Conservation (phyloP, 2,113 vertebrate species). For the Tachycineta bicolor region DNA sequence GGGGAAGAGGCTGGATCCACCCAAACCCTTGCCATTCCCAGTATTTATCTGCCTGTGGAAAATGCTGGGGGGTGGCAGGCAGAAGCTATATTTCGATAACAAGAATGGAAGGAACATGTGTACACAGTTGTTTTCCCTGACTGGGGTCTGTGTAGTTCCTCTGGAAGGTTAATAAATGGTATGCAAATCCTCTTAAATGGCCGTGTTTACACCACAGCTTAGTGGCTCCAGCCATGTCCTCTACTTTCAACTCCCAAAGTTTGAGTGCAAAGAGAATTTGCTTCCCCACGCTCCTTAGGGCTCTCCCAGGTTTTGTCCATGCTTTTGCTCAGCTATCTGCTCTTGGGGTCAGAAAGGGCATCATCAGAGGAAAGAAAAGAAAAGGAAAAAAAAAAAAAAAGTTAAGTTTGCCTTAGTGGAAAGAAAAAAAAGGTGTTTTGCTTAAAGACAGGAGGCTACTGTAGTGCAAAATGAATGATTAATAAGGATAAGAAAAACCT, state of each 20-base stretch:
- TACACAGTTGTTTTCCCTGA: slow-evolving; percentile 52
- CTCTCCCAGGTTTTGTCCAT: background rate
- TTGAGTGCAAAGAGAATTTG: slow-evolving; percentile 29
- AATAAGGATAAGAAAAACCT: slow-evolving; percentile 69
- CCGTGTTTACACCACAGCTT: slow-evolving; percentile 66
- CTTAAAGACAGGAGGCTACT: slow-evolving; percentile 46
- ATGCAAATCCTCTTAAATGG: slow-evolving; percentile 71
- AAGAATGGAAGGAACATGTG: slow-evolving; percentile 22
- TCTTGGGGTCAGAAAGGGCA: background rate
- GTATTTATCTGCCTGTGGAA: background rate
- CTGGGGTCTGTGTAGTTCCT: slow-evolving; percentile 38
- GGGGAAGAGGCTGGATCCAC: background rate
- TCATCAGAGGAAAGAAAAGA: background rate
- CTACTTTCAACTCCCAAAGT: slow-evolving; percentile 39
- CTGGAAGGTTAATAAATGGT: slow-evolving; percentile 56
- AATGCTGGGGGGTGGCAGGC: background rate
- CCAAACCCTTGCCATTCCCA: background rate
- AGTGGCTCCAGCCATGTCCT: slow-evolving; percentile 54
- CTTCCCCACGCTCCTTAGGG: background rate
- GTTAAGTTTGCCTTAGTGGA: background rate
- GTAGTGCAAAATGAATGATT: slow-evolving; percentile 66
- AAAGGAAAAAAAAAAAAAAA: background rate
- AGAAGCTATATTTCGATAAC: background rate
- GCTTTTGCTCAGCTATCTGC: background rate
- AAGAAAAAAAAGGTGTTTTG: background rate